Base-by-base conservation (phyloP, 1,140 invertebrate species). In the Colletes latitarsis region DNA sequence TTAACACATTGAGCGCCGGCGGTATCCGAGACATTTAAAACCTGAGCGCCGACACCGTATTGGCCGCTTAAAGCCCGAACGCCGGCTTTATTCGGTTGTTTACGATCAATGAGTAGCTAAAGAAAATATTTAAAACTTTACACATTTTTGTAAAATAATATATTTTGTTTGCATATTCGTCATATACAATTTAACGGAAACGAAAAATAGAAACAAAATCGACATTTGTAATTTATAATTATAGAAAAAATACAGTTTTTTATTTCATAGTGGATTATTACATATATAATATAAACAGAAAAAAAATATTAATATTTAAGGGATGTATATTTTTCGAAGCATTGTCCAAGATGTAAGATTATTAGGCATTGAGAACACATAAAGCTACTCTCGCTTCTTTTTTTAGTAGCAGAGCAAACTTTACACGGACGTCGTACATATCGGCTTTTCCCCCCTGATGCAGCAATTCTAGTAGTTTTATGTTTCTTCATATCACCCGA, bases 251-350 rank as follows among this genome's bases (percentile, higher is more conserved):
- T n/a, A n/a, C n/a, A n/a, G 2, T 30, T 30, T 30, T 30, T 30
- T 30, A 30, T 30, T 30, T 30, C 30, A 30, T 30, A 30, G 30
- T 30, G 30, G 30, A 30, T 30, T 30, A 30, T 30, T 30, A 30
- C 30, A 30, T 30, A 30, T 30, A 30, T 30, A 30, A 30, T 30
- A 30, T 30, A 30, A 30, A 30, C 30, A 30, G 30, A 30, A 30
- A 30, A 30, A 30, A 30, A 30, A 30, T 30, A 30, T 30, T 30
- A n/a, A n/a, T n/a, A n/a, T n/a, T n/a, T n/a, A n/a, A n/a, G n/a
- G n/a, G n/a, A n/a, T n/a, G n/a, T n/a, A 62, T 75, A 75, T 75
- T 75, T 66, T 12, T 75, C 49, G 21, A 75, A 75, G 55, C 73
- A 75, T 66, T 75, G 19, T 66, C 43, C 60, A 74, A 64, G 58